A percentile compares a stretch with the other conserved stretches of the same genome.
Conservation (phyloP, 1,140 invertebrate species). For the Bombus confusus region DNA sequence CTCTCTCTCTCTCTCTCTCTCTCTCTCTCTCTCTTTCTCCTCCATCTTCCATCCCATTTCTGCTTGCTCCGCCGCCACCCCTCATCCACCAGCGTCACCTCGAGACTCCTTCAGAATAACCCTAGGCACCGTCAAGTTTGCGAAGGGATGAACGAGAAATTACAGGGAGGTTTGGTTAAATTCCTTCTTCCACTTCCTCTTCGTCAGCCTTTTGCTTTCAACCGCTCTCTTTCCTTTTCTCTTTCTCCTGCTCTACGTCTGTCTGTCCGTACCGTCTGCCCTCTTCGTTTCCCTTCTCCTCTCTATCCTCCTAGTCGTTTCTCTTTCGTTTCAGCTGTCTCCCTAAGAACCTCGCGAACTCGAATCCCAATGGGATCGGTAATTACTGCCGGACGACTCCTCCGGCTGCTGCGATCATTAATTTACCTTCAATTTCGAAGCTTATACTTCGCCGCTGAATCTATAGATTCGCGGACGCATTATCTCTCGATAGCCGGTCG, state of each 20-base stretch:
- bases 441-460: slow-evolving; percentile 43
- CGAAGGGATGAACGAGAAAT: slow-evolving; percentile 71
- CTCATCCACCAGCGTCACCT: slow-evolving; percentile 49
- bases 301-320: not conserved
- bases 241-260: not conserved
- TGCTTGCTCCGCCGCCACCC: slow-evolving; percentile 1
- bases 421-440: slow-evolving; percentile 66
- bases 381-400: slow-evolving; percentile 67
- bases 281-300: not conserved
- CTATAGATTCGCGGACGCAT: slow-evolving; percentile 5
- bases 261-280: not conserved
- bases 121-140: slow-evolving; percentile 67
- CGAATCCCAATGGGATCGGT: slow-evolving; percentile 63
- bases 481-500: slow-evolving; percentile 26
- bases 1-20: not conserved
- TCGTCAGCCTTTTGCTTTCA: not conserved
- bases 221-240: not conserved
- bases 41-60: not conserved
- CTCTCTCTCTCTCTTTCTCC: not conserved
- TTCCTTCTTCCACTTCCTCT: slow-evolving; percentile 64
- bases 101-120: slow-evolving; percentile 62
- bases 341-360: slow-evolving; percentile 34
- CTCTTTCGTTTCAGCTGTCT: slow-evolving; percentile 1
- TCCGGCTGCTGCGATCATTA: slow-evolving; percentile 66
- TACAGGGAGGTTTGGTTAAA: slow-evolving; percentile 70